Evolutionary conservation across 2,113 vertebrate genomes (phyloP).

Genomic region (Formicarius rufipectus): DNA sequence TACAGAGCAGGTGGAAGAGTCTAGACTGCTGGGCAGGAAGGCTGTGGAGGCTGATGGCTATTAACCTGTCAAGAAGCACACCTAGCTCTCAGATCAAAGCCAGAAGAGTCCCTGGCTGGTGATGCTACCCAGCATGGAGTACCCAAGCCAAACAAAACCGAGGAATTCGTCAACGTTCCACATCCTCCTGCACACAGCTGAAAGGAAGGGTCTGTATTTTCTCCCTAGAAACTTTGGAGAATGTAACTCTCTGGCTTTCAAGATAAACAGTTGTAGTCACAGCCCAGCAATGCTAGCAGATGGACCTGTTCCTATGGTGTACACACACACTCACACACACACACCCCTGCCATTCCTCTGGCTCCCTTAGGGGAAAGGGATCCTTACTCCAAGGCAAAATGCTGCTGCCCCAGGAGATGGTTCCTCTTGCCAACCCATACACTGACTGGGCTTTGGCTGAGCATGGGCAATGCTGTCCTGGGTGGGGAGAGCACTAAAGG

Average conservation of each 20-base stretch:
- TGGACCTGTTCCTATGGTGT: background rate
- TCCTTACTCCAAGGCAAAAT: background rate
- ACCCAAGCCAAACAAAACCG: slow-evolving; percentile 61
- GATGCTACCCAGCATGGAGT: background rate
- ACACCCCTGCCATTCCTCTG: background rate
- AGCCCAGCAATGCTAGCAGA: slow-evolving; percentile 59
- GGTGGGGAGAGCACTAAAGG: background rate
- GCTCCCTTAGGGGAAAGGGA: background rate
- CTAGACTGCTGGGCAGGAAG: background rate
- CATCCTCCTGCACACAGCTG: slow-evolving; percentile 42
- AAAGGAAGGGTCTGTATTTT: slow-evolving; percentile 72
- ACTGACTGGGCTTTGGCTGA: background rate
- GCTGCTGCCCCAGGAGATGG: background rate
- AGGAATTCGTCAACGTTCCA: slow-evolving; percentile 34
- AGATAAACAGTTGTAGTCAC: slow-evolving; percentile 58
- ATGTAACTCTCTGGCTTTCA: slow-evolving; percentile 36
- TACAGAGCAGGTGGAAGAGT: slow-evolving; percentile 44
- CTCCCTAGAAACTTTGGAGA: slow-evolving; percentile 68
- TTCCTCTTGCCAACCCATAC: rapidly evolving
- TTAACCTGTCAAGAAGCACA: slow-evolving; percentile 9
- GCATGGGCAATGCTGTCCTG: background rate
- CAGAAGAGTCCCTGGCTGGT: background rate
- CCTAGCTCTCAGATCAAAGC: slow-evolving; percentile 17
- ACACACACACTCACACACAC: background rate
- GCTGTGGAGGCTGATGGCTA: background rate